Percentiles rank a stretch among this genome's conserved stretches.
phyloP scores from a whole-genome alignment of 2,888 invertebrate species.

The Agrotis puta region DNA sequence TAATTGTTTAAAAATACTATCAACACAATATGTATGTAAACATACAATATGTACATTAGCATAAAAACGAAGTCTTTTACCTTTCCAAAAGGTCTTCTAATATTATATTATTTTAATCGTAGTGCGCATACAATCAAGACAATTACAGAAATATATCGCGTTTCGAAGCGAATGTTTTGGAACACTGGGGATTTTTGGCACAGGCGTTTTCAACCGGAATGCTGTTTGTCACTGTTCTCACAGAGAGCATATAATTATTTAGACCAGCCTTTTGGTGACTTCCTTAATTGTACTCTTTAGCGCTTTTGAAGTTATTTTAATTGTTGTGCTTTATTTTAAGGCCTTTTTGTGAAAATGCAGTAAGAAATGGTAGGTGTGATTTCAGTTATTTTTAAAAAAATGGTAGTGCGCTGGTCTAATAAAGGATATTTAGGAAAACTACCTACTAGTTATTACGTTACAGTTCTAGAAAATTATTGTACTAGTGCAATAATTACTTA shows the following conservation, averaged over 20 bases:
- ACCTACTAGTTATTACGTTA: neutral
- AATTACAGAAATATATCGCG: constrained; percentile 23
- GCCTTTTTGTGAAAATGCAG: neutral
- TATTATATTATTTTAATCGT: constrained; percentile 15
- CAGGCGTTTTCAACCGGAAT: constrained; percentile 20
- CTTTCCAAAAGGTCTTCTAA: neutral
- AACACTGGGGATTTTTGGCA: constrained; percentile 41
- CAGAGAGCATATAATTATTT: constrained; percentile 39
- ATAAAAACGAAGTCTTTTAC: neutral
- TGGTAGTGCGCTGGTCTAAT: neutral
- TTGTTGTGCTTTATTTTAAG: neutral
- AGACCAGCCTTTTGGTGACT: constrained; percentile 31
- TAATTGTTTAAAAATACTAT: neutral
- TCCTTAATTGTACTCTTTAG: constrained; percentile 8
- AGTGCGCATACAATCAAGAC: constrained; percentile 17
- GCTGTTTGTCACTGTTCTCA: constrained; percentile 23
- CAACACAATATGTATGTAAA: too few species aligned
- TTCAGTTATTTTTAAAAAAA: neutral
- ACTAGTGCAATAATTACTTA: neutral
- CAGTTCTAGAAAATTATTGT: neutral
- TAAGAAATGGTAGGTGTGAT: neutral
- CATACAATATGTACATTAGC: too few species aligned
- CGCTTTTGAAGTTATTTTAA: constrained; percentile 17
- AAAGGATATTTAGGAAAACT: too few species aligned
- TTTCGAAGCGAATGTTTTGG: neutral